These are phyloP conservation scores for Drosophila putrida DNA, from an alignment of 2,888 invertebrate genomes.

Conservation along the genomic window DNA sequence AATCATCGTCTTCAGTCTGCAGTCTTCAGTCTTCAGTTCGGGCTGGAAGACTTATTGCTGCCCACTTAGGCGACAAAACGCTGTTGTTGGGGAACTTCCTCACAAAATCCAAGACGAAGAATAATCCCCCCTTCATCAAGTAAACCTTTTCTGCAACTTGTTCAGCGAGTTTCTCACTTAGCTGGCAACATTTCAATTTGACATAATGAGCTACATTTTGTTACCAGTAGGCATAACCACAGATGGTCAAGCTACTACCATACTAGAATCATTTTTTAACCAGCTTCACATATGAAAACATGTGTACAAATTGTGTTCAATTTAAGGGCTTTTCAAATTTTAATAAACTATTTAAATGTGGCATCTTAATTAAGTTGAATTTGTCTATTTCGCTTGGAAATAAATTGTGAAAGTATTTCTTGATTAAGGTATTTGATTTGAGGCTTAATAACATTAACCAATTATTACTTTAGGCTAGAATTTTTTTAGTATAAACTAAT, in stretches of 20 bases:
- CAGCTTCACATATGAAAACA: constrained; percentile 12
- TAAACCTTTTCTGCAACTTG: constrained; percentile 47
- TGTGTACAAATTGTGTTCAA: constrained; percentile 18
- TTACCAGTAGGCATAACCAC: constrained; percentile 59
- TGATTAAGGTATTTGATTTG: too few relatives aligned
- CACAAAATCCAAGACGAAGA: constrained; percentile 43
- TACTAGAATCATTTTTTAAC: constrained; percentile 15
- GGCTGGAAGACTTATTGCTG: constrained; percentile 67
- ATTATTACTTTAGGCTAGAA: too few relatives aligned
- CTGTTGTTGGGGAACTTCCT: constrained; percentile 63
- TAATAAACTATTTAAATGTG: background rate
- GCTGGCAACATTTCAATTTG: constrained; percentile 84
- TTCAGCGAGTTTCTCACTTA: constrained; percentile 57
- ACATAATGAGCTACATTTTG: constrained; percentile 85
- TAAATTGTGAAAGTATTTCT: background rate
- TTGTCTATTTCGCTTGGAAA: background rate
- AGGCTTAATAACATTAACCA: too few relatives aligned
- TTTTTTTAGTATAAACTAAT: too few relatives aligned
- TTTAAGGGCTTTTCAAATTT: constrained; percentile 5
- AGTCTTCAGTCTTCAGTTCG: background rate
- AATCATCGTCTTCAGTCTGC: constrained; percentile 29
- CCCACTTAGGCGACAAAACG: constrained; percentile 81
- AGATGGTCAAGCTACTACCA: constrained; percentile 41
- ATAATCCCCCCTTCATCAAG: background rate
- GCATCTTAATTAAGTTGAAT: background rate